Percentiles rank a stretch among this genome's conserved stretches.
phyloP scores from a whole-genome alignment of 2,888 invertebrate genomes.

The Cheilosia urbana region DNA sequence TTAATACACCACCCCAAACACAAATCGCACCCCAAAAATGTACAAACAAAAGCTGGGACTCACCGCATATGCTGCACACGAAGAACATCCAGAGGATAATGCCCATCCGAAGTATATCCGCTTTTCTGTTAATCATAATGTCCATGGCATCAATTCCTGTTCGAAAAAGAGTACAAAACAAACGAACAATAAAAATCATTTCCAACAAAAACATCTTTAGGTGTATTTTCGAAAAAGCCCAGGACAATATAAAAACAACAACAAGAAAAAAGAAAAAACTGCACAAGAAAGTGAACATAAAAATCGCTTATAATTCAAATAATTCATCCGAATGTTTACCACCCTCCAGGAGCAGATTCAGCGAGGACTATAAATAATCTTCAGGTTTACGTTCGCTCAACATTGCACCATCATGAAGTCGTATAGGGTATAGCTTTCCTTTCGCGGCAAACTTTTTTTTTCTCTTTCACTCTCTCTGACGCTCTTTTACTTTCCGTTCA shows the following conservation, averaged over 20 bases:
- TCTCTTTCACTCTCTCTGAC: neutral
- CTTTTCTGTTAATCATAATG: slow-evolving; percentile 74
- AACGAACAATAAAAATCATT: slow-evolving; percentile 44
- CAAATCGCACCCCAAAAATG: slow-evolving; percentile 6
- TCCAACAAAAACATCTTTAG: slow-evolving; percentile 23
- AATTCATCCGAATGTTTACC: slow-evolving; percentile 72
- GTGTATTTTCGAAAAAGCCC: neutral
- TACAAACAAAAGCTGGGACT: slow-evolving; percentile 55
- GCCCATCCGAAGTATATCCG: slow-evolving; percentile 72
- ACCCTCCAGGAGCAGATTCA: slow-evolving; percentile 67
- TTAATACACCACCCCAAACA: neutral
- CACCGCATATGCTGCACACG: slow-evolving; percentile 72
- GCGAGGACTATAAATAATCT: slow-evolving; percentile 71
- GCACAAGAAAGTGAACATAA: slow-evolving; percentile 67
- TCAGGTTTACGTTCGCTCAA: slow-evolving; percentile 71
- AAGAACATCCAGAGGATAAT: slow-evolving; percentile 70
- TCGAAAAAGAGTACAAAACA: slow-evolving; percentile 44
- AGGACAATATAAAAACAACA: slow-evolving; percentile 12
- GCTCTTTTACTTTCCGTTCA: slow-evolving; percentile 11
- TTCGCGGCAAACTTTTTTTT: slow-evolving; percentile 1
- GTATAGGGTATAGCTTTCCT: slow-evolving; percentile 34
- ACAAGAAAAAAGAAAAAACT: neutral
- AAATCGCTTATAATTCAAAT: slow-evolving; percentile 75
- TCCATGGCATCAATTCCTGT: slow-evolving; percentile 75
- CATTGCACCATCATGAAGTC: slow-evolving; percentile 67